phyloP scores from a whole-genome alignment of 2,797 vertebrate species.

The Enteromius treurensis region DNA sequence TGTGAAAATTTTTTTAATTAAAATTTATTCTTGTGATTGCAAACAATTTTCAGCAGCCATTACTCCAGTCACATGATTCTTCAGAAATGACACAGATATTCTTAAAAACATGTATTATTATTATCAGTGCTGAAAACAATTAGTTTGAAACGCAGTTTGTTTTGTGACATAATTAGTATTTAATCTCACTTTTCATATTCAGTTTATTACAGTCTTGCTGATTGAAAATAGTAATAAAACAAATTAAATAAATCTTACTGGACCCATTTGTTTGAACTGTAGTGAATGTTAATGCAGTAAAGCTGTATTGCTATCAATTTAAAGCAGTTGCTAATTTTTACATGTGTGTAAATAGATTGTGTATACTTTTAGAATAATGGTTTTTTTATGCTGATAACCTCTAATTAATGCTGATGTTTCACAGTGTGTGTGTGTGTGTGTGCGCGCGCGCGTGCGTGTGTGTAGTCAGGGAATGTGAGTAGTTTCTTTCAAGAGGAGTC shows the following conservation, averaged over 20 bases:
- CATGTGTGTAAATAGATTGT: not conserved
- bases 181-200: not conserved
- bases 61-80: not conserved
- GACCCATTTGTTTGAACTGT: conserved; percentile 7
- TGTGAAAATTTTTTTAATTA: too few relatives aligned
- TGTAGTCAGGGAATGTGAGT: not conserved
- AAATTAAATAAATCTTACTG: not conserved
- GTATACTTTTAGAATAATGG: not conserved
- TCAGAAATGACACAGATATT: not conserved
- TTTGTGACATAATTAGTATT: not conserved
- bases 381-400: not conserved
- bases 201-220: not conserved
- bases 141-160: not conserved
- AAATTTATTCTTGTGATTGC: too few relatives aligned
- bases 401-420: conserved; percentile 11
- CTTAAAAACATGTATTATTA: not conserved
- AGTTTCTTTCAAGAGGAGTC: not conserved
- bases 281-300: conserved; percentile 1
- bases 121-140: not conserved
- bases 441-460: not conserved
- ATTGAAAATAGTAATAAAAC: not conserved
- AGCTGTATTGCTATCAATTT: not conserved
- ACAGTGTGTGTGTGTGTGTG: not conserved
- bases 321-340: not conserved
- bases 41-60: not conserved